These are phyloP conservation scores for Babyrousa celebensis DNA, from an alignment of 2,797 vertebrate species.

Conservation along the genomic window DNA sequence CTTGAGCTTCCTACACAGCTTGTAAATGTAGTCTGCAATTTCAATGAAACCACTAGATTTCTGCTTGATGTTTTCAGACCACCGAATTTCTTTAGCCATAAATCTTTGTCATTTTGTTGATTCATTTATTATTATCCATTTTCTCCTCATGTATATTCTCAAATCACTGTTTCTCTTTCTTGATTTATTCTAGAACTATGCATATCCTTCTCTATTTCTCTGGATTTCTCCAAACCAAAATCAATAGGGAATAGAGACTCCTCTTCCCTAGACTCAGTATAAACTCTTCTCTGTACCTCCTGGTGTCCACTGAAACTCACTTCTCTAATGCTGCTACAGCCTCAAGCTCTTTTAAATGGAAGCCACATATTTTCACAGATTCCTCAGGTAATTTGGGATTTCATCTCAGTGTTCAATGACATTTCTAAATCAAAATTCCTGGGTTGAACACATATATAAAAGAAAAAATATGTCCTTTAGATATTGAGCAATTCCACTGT, in stretches of 20 bases:
- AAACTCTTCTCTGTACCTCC: not conserved
- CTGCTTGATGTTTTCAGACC: not conserved
- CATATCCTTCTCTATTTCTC: not conserved
- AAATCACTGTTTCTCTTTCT: not conserved
- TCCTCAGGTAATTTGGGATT: not conserved
- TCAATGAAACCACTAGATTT: not conserved
- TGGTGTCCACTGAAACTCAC: not conserved
- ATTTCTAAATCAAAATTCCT: not conserved
- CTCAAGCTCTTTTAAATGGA: not conserved
- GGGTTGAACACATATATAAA: not conserved
- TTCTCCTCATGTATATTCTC: not conserved
- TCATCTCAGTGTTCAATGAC: not conserved
- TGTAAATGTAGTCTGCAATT: not conserved
- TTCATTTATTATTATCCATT: not conserved
- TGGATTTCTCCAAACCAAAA: not conserved
- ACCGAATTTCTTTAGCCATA: not conserved
- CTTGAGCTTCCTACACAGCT: not conserved
- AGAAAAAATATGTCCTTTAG: not conserved
- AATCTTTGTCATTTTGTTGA: not conserved
- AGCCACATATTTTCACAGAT: not conserved
- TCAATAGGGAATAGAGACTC: not conserved
- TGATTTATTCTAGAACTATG: not conserved
- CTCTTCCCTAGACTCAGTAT: not conserved
- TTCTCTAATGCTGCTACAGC: not conserved
- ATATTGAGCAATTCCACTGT: not conserved